phyloP scores from a whole-genome alignment of 2,113 vertebrate species.

The Eubucco bourcierii region DNA sequence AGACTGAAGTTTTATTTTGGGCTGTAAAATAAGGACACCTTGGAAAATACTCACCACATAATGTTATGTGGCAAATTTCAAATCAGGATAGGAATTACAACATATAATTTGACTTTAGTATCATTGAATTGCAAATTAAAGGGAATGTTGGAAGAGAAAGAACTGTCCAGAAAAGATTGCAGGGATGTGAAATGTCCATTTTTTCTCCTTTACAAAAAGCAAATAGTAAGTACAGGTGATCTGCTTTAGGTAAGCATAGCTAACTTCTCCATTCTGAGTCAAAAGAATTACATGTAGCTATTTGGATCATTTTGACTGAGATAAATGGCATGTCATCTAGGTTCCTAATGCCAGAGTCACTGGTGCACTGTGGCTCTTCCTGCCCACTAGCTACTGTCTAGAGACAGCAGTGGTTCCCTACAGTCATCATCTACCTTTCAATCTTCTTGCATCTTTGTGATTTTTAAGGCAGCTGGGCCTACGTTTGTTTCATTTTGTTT shows the following conservation, averaged over 20 bases:
- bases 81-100: background rate
- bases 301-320: background rate
- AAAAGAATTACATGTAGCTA: background rate
- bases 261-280: background rate
- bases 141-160: background rate
- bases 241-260: background rate
- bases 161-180: background rate
- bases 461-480: background rate
- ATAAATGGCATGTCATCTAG: background rate
- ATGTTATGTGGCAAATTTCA: background rate
- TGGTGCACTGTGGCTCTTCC: background rate
- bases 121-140: background rate
- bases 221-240: background rate
- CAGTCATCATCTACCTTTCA: background rate
- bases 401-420: background rate
- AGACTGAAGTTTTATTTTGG: background rate
- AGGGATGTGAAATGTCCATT: background rate
- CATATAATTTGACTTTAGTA: background rate
- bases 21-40: background rate
- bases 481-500: background rate
- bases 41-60: background rate
- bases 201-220: background rate
- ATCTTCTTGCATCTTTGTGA: background rate
- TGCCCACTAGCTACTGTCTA: background rate
- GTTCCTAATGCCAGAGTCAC: background rate